Conservation (phyloP, 1,140 invertebrate species). For the Mylabris phalerata region DNA sequence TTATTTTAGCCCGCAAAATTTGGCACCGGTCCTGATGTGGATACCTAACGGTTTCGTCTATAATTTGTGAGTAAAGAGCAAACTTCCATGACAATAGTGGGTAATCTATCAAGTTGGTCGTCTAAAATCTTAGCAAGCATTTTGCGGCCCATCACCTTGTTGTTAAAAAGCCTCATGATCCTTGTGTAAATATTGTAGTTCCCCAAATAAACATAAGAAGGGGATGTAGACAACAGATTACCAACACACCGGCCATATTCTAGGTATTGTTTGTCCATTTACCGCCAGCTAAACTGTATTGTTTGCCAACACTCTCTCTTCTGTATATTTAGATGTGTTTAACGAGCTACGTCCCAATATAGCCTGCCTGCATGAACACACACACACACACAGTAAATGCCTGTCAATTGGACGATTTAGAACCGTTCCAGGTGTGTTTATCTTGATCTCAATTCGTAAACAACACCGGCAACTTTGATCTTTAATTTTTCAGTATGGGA, state of each 20-base stretch:
- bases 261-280: constrained; percentile 38
- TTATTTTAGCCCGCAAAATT: no score
- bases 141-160: not conserved
- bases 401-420: constrained; percentile 38
- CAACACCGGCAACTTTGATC: constrained; percentile 34
- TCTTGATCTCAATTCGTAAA: constrained; percentile 32
- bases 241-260: constrained; percentile 27
- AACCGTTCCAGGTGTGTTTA: constrained; percentile 37
- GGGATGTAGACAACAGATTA: constrained; percentile 40
- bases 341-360: constrained; percentile 16
- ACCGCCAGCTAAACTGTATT: constrained; percentile 37
- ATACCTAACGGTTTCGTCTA: no score
- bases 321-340: constrained; percentile 26
- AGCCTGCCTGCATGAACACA: not conserved
- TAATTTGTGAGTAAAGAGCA: no score
- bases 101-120: not conserved
- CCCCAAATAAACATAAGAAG: constrained; percentile 26
- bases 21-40: no score
- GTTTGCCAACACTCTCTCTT: constrained; percentile 23
- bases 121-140: no score
- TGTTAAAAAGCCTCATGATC: constrained; percentile 29
- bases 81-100: not conserved
- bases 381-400: constrained; percentile 4
- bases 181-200: constrained; percentile 35
- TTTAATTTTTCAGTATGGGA: constrained; percentile 7